Percentiles rank a stretch among this genome's conserved stretches.
Conservation (phyloP, 2,888 invertebrate genomes). For the Dryobota labecula region DNA sequence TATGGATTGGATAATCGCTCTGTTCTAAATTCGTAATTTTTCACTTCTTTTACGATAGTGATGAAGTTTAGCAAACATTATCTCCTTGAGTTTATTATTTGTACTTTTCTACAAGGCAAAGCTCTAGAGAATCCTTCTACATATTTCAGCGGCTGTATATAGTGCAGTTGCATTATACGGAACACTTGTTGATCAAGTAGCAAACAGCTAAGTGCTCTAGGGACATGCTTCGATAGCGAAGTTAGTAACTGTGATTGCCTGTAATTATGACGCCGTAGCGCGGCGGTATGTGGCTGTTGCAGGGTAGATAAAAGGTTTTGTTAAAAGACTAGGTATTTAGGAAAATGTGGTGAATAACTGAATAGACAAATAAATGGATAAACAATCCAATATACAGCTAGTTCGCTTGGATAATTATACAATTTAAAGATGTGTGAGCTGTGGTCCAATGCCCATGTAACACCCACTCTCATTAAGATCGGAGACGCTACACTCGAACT, state of each 20-base stretch:
- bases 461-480: no score
- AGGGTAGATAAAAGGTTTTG: background rate
- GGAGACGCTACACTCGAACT: no score
- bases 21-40: background rate
- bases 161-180: constrained; percentile 50
- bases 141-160: constrained; percentile 13
- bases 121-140: constrained; percentile 27
- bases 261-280: constrained; percentile 52
- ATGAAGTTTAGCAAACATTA: background rate
- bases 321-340: no score
- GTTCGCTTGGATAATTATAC: background rate
- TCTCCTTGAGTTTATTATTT: background rate
- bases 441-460: no score
- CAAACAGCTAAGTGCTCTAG: constrained; percentile 55
- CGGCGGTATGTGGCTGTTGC: constrained; percentile 10
- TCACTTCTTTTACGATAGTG: no score
- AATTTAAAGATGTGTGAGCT: background rate
- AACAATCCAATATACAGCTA: background rate
- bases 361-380: background rate
- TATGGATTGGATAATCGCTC: background rate
- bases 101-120: background rate
- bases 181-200: constrained; percentile 60
- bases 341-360: background rate
- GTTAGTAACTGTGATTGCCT: constrained; percentile 60
- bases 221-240: constrained; percentile 55